Evolutionary conservation across 2,888 invertebrate genomes (phyloP), one percentile per base, ranked within the genome.

Genomic region (Rhingia campestris): DNA sequence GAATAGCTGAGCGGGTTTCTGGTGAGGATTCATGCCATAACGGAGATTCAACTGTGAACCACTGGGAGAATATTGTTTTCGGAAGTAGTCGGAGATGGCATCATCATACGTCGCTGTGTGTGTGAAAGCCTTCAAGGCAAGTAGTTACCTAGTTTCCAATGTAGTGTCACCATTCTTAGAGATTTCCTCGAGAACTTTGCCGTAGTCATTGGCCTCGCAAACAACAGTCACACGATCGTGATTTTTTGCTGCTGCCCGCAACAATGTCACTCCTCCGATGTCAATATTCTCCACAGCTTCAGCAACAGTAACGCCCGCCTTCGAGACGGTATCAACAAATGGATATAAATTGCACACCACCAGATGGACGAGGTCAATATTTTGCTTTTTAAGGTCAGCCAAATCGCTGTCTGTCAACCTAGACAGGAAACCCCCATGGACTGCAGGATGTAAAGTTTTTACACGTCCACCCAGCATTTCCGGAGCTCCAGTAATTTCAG

Each of bases 1-100:
- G 91, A 94, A 98, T 5, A 99, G 92, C 89, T 98, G 98, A 0
- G 98, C 98, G 0, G 98, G 98, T 90, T 97, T 97, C 90, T 99
- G 99, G 90, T 99, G 99, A 0, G 99, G 99, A 92, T 99, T 99
- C 97, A 98, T 98, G 69, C 94, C 99, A 91, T 99, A 99, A 88
- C 98, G 94, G 54, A 99, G 92, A 0, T 96, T 95, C 61, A 98
- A 89, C 89, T 98, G 98, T 0, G 97, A 95, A 2, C 93, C 92
- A 2, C 95, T 95, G 4, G 93, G 91, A 0, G 96, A 95, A 91
- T 96, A 99, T 90, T 98, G 95, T 89, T 96, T 96, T 9, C 99
- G 95, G 93, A 99, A 98, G 90, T 97, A 99, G 90, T 98, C 97
- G 0, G 98, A 96, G 88, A 99, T 99, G 45, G 97, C 97, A 69